phyloP scores from a whole-genome alignment of 2,888 invertebrate species.

The Amphipoea lucens region DNA sequence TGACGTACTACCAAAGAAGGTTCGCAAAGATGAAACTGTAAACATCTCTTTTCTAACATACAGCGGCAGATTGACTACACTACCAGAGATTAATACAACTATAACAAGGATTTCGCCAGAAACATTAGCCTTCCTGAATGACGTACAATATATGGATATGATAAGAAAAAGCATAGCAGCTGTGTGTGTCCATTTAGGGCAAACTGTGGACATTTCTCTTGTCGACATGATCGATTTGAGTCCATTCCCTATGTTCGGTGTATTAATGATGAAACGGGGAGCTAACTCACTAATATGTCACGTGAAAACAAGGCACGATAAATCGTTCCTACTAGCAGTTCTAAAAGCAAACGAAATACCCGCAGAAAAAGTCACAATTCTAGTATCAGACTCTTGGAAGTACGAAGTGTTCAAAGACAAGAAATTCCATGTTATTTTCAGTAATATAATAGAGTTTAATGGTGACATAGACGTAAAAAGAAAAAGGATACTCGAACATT shows the following conservation, averaged over 20 bases:
- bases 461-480: conserved; percentile 48
- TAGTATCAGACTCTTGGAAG: conserved; percentile 39
- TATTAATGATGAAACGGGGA: conserved; percentile 83
- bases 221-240: conserved; percentile 85
- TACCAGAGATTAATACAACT: conserved; percentile 5
- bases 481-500: conserved; percentile 16
- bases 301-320: conserved; percentile 42
- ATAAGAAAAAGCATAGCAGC: conserved; percentile 36
- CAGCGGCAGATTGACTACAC: conserved; percentile 39
- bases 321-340: conserved; percentile 41
- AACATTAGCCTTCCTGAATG: conserved; percentile 52
- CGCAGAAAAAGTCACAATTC: conserved; percentile 45
- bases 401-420: conserved; percentile 31
- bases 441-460: conserved; percentile 43
- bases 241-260: conserved; percentile 89
- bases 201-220: conserved; percentile 29
- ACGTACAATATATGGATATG: conserved; percentile 56
- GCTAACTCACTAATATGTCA: conserved; percentile 75
- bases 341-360: conserved; percentile 47
- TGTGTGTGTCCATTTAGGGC: conserved; percentile 51
- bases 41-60: conserved; percentile 37
- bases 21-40: conserved; percentile 26
- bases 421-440: conserved; percentile 55
- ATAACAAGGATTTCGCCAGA: conserved; percentile 52
- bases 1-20: conserved; percentile 44